These are phyloP conservation scores for Pristionchus exspectatus DNA, from an alignment of 2,888 invertebrate species.

Conservation along the genomic window DNA sequence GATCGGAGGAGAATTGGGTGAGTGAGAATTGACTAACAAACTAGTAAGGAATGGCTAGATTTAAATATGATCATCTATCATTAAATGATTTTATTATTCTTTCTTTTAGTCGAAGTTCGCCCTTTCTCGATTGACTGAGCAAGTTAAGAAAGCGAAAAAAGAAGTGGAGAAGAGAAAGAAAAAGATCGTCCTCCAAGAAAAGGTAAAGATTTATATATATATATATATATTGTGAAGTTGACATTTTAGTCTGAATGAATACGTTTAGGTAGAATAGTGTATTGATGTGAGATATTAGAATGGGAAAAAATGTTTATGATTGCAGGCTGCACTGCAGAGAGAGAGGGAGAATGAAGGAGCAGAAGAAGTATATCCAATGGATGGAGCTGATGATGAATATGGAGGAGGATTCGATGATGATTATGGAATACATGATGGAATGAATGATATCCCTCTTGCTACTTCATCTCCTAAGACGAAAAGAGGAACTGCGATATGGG, in stretches of 20 bases:
- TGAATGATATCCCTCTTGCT: neutral
- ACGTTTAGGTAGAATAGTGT: neutral
- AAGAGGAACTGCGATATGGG: neutral
- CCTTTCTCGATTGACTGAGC: constrained; percentile 13
- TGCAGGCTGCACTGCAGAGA: neutral
- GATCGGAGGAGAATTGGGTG: constrained; percentile 31
- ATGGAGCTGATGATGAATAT: neutral
- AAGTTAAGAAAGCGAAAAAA: neutral
- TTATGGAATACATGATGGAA: constrained; percentile 18
- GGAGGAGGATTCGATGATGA: constrained; percentile 18
- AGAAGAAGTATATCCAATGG: neutral
- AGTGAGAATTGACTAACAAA: neutral
- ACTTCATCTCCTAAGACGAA: neutral
- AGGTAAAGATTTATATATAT: neutral
- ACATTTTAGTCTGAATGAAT: neutral
- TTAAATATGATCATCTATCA: too few species aligned
- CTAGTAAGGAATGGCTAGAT: neutral
- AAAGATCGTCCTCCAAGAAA: constrained; percentile 11
- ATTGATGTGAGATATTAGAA: neutral
- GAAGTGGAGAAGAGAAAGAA: constrained; percentile 19
- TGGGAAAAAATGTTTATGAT: neutral
- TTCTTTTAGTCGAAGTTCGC: constrained; percentile 24
- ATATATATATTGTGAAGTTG: neutral
- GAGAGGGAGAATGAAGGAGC: neutral
- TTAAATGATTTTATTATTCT: neutral